phyloP scores from a whole-genome alignment of 2,113 vertebrate species.

The sheep (Ovis aries) region ARS-UI_Ramb_v3.0 NC_056069.1:66255001-66255500 shows the following conservation, averaged over 20 bases:
- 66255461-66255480: neutral
- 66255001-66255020: neutral
- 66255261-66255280: fast-evolving
- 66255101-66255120: neutral
- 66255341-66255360: neutral
- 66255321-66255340: neutral
- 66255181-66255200: neutral
- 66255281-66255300: neutral
- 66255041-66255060: neutral
- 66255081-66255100: neutral
- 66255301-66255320: neutral
- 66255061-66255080: fast-evolving
- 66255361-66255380: neutral
- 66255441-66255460: neutral
- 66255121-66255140: no score
- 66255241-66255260: neutral
- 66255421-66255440: neutral
- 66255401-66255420: neutral
- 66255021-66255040: neutral
- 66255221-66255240: neutral
- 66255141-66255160: neutral
- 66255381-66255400: neutral
- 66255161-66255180: neutral
- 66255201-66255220: neutral
- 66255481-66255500: neutral